Base-by-base conservation (phyloP, 2,888 invertebrate species). In the Amiota minor region DNA sequence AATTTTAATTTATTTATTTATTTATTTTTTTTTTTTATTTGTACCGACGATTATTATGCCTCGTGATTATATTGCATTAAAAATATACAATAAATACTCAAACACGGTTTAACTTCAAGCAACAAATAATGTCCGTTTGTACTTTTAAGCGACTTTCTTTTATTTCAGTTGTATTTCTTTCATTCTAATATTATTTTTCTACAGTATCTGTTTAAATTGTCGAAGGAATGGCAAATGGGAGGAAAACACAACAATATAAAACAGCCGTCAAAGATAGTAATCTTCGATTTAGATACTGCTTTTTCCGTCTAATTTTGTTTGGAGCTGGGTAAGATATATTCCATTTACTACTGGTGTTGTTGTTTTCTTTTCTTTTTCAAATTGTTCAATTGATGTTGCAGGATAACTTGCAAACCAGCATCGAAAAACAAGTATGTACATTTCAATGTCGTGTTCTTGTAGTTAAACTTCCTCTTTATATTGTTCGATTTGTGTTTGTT, bases 91-190 rank as follows among this genome's bases (percentile, higher is more conserved):
- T 6, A 35, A 35, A 35, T 35, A 35, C 4, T 6, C 35, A 6
- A 35, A 35, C 35, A 35, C 35, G 35, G n/a, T n/a, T n/a, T n/a
- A n/a, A n/a, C 35, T 6, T 35, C 35, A 88, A 80, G 87, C 83
- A 80, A 87, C 86, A 88, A 88, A 88, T 88, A 88, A 88, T 88
- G 88, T 88, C 88, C 88, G 88, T 88, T 88, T 88, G 87, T 88
- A 87, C 88, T 88, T 88, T 88, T 88, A 88, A 88, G 88, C 87
- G 88, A 88, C 88, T 88, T 88, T 88, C 87, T 88, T 86, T 87
- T 85, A 88, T 87, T 88, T 88, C 81, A 83, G 50, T 68, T 68
- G 20, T 53, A 47, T 35, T 11, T 53, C 23, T 50, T 67, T 50
- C 49, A 12, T 67, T 50, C 50, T 20, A 14, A 9, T 50, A 20